A percentile compares a stretch with the other conserved stretches of the same genome.
These are phyloP conservation scores for Gouania willdenowi DNA, from an alignment of 2,797 vertebrate species.

Conservation along the genomic window DNA sequence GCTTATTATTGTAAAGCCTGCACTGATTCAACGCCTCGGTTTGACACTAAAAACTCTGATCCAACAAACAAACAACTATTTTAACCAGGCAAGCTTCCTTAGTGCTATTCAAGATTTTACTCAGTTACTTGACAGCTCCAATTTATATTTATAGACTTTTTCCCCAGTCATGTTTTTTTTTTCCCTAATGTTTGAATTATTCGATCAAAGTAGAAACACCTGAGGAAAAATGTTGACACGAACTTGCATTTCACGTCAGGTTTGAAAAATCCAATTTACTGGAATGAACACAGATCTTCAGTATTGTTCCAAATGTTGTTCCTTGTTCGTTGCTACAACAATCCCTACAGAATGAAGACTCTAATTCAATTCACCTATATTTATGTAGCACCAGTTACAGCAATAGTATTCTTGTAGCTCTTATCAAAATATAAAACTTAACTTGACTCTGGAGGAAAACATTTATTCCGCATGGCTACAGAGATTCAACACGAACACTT, in stretches of 20 bases:
- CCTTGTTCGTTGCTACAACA: too few species aligned
- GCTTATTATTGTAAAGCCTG: slow-evolving; percentile 14
- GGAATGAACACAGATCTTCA: too few species aligned
- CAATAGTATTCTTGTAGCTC: too few species aligned
- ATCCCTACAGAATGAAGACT: too few species aligned
- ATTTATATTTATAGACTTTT: slow-evolving; percentile 54
- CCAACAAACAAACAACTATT: slow-evolving; percentile 15
- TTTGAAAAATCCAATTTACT: slow-evolving; percentile 47
- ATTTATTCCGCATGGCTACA: too few species aligned
- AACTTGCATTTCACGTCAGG: slow-evolving; percentile 59
- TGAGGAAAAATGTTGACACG: slow-evolving; percentile 48
- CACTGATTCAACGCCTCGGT: slow-evolving; percentile 11
- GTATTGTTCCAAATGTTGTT: too few species aligned
- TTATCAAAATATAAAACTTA: too few species aligned
- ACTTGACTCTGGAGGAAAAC: too few species aligned
- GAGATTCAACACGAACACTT: too few species aligned
- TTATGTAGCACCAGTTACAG: too few species aligned
- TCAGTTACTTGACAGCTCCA: slow-evolving; percentile 29
- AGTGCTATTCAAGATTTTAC: slow-evolving; percentile 39
- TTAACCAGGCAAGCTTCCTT: slow-evolving; percentile 19
- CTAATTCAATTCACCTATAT: too few species aligned
- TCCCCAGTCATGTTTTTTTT: slow-evolving; percentile 39
- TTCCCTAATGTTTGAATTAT: slow-evolving; percentile 35
- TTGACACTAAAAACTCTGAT: slow-evolving; percentile 14
- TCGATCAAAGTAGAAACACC: slow-evolving; percentile 45